phyloP scores from a whole-genome alignment of 2,888 invertebrate species.

The Perizoma flavofasciatum region DNA sequence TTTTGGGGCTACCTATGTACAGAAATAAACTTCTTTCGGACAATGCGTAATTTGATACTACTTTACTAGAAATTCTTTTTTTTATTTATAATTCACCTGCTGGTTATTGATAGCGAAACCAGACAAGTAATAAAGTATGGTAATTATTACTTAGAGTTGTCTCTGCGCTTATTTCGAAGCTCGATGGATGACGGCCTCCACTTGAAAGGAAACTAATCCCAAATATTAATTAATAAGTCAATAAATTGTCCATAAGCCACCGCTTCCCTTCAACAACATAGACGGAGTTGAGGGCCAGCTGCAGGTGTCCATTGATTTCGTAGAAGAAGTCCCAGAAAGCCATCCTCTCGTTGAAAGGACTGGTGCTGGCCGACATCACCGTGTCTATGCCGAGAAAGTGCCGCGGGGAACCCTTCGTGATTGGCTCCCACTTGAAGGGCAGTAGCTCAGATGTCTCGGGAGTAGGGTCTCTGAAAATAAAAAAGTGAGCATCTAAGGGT shows the following conservation, averaged over 20 bases:
- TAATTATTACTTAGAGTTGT: too few relatives aligned
- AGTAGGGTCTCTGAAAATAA: conserved; percentile 54
- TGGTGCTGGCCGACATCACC: conserved; percentile 36
- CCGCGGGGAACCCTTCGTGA: conserved; percentile 39
- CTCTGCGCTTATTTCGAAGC: too few relatives aligned
- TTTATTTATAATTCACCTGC: too few relatives aligned
- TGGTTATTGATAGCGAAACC: too few relatives aligned
- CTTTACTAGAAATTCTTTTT: too few relatives aligned
- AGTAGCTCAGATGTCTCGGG: conserved; percentile 50
- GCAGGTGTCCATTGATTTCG: conserved; percentile 39
- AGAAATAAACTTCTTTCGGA: too few relatives aligned
- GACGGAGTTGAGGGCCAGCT: conserved; percentile 1
- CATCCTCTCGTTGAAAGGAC: conserved; percentile 49
- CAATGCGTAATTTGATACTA: too few relatives aligned
- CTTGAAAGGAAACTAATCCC: too few relatives aligned
- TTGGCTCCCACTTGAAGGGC: conserved; percentile 56
- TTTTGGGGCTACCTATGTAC: too few relatives aligned
- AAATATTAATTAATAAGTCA: too few relatives aligned
- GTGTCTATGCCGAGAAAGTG: conserved; percentile 49
- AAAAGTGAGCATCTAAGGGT: background rate
- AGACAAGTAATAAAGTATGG: too few relatives aligned
- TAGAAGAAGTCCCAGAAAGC: conserved; percentile 59
- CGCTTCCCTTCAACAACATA: background rate
- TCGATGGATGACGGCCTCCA: too few relatives aligned
- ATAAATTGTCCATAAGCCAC: conserved; percentile 2